These are phyloP conservation scores for Deroptyus accipitrinus DNA, from an alignment of 2,113 vertebrate genomes.

Conservation along the genomic window DNA sequence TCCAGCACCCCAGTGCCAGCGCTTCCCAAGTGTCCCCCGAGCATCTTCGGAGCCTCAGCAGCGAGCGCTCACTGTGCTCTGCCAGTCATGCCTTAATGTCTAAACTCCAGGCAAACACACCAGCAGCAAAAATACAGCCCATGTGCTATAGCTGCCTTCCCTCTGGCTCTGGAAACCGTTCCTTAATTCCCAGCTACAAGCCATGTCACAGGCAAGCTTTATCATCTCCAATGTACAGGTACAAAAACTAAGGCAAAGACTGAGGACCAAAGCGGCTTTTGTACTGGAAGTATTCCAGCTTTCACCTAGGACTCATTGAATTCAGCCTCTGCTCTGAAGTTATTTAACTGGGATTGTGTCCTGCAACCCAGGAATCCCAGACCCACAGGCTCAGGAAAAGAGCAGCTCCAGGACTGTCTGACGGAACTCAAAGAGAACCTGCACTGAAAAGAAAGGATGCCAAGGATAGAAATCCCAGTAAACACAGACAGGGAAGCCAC, in stretches of 20 bases:
- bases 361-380: background rate
- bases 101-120: background rate
- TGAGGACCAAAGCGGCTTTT: background rate
- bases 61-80: background rate
- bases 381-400: background rate
- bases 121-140: background rate
- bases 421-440: background rate
- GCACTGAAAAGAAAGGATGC: background rate
- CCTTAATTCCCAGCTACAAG: background rate
- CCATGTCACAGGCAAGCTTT: background rate
- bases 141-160: background rate
- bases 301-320: background rate
- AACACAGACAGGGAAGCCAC: background rate
- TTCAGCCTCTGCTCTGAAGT: background rate
- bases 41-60: background rate
- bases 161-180: background rate
- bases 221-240: background rate
- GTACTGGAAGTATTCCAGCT: background rate
- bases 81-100: background rate
- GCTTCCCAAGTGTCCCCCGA: background rate
- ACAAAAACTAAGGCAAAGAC: background rate
- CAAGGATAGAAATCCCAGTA: background rate
- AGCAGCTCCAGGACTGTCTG: background rate
- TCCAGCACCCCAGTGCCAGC: background rate
- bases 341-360: background rate